Conservation (phyloP, 2,888 invertebrate genomes). For the Carterocephalus palaemon region DNA sequence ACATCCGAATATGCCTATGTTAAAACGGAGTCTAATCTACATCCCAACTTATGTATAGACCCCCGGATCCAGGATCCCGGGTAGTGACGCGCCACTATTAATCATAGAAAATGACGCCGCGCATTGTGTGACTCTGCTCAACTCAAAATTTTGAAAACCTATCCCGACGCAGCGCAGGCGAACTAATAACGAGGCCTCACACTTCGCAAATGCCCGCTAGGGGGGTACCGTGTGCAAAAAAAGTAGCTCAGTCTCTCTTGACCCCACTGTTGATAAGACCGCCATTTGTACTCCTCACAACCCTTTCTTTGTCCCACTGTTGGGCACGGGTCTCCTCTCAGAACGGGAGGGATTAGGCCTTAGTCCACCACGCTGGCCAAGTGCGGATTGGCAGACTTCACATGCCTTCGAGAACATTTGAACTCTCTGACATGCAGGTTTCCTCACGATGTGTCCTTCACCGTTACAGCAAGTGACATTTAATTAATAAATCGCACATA, state of each 20-base stretch:
- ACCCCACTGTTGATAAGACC: too few relatives aligned
- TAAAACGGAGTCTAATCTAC: not conserved
- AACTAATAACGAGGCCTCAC: constrained; percentile 72
- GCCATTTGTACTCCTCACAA: too few relatives aligned
- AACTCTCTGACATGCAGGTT: too few relatives aligned
- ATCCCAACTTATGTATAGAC: not conserved
- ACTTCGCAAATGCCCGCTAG: constrained; percentile 60
- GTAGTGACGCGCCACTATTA: constrained; percentile 59
- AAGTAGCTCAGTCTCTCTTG: constrained; percentile 24
- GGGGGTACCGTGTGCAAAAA: constrained; percentile 58
- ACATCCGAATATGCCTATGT: constrained; percentile 1
- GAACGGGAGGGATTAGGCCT: too few relatives aligned
- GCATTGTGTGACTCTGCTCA: constrained; percentile 61
- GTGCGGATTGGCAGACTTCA: too few relatives aligned
- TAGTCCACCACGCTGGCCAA: too few relatives aligned
- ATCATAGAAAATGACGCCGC: constrained; percentile 74
- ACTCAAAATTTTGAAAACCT: constrained; percentile 78
- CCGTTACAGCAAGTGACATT: too few relatives aligned
- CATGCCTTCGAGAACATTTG: too few relatives aligned
- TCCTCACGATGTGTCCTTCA: too few relatives aligned
- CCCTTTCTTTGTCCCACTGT: too few relatives aligned
- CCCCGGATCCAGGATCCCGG: constrained; percentile 3
- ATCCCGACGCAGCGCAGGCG: constrained; percentile 55
- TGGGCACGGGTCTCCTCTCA: too few relatives aligned
- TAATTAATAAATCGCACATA: too few relatives aligned